Evolutionary conservation across 2,797 vertebrate species (phyloP).

Genomic region (Pseudomugil gertrudae): DNA sequence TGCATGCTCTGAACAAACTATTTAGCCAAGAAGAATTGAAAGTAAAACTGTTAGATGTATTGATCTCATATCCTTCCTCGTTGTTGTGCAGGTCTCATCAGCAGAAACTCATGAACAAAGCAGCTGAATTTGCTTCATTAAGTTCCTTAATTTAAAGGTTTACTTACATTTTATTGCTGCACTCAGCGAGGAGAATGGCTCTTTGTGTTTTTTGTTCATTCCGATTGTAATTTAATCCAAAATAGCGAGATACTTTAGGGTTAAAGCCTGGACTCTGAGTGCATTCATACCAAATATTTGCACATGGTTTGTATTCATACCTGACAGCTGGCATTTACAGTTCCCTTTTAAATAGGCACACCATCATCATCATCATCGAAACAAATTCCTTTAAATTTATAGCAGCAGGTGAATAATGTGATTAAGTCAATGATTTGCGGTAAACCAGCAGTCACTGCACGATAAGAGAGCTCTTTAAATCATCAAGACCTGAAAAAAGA

Average conservation of each 20-base stretch:
- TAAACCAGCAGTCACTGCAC: conserved; percentile 35
- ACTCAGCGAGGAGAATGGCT: neutral
- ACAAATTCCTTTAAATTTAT: conserved; percentile 23
- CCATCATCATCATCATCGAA: conserved; percentile 13
- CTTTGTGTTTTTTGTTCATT: neutral
- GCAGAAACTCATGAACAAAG: neutral
- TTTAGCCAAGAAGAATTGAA: neutral
- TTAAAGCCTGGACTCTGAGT: neutral
- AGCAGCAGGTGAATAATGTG: conserved; percentile 51
- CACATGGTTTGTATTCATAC: conserved; percentile 1
- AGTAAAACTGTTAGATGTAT: neutral
- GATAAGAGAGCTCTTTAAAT: conserved; percentile 52
- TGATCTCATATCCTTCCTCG: neutral
- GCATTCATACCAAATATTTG: conserved; percentile 7
- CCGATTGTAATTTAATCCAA: neutral
- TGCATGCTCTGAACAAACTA: too few relatives aligned
- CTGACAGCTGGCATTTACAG: conserved; percentile 1
- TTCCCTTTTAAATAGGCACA: conserved; percentile 12
- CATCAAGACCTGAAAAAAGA: conserved; percentile 46
- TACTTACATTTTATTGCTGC: neutral
- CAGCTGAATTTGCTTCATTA: neutral
- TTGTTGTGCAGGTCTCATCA: neutral
- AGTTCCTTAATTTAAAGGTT: neutral
- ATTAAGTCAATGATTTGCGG: conserved; percentile 50
- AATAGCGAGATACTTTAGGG: neutral